Base-by-base conservation (phyloP, 2,113 vertebrate species). In the Phasianus colchicus region DNA sequence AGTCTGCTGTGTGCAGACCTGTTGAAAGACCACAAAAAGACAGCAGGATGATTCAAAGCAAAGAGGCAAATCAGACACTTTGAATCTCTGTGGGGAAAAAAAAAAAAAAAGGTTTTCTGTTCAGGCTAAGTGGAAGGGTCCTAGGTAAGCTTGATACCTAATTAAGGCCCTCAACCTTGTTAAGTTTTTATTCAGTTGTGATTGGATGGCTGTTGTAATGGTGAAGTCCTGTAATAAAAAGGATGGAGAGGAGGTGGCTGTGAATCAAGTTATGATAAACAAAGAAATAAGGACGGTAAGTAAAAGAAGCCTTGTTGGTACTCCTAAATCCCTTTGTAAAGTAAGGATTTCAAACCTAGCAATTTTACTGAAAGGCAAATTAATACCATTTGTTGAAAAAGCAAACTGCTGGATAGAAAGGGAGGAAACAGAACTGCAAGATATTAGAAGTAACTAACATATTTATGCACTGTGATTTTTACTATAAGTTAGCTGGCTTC, bases 81-180 rank as follows among this genome's bases (percentile, higher is more conserved):
- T 9, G 43, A 40, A 75, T 65, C 27, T 61, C 13, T 21, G 20
- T 66, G 38, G 30, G 30, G 43, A 57, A 84, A 47, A 9, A 48
- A 18, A 24, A 50, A 22, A 25, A 24, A 48, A 55, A 0, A 0
- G 0, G 22, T 5, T 75, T 89, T 74, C 45, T 86, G 4, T 63
- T 82, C 63, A 15, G 18, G 6, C 15, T 61, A 1, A 32, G 6
- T 11, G 3, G 38, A 34, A 82, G 15, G 34, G 55, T 6, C 17
- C 1, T 48, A 9, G 7, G 8, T 65, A 73, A 65, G 12, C 54
- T 38, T 69, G 19, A 10, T 47, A 24, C 75, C 9, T 73, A 25
- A 78, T 74, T 89, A 36, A 70, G n/a, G 50, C 36, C 25, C 36
- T 11, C 32, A 32, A 13, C 20, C 38, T 67, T 22, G 17, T 47